Percentiles rank a stretch among this genome's conserved stretches.
These are phyloP conservation scores for Euleptes europaea DNA, from an alignment of 2,113 vertebrate species.

Conservation along the genomic window DNA sequence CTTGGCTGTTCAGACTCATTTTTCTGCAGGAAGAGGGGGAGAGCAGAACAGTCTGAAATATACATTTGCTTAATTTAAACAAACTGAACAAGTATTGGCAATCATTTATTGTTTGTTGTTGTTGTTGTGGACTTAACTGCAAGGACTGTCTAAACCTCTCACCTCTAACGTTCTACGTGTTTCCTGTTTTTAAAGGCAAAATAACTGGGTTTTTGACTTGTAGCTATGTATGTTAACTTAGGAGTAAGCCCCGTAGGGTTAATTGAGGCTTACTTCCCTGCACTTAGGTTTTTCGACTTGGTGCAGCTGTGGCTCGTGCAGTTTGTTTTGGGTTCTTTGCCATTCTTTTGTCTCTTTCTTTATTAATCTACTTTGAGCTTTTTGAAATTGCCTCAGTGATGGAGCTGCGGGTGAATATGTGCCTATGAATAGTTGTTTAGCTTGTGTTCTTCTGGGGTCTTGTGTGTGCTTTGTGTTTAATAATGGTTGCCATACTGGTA, in stretches of 20 bases:
- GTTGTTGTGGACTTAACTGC: background rate
- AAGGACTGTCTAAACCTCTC: background rate
- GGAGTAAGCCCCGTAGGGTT: background rate
- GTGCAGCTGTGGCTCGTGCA: background rate
- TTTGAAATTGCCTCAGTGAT: background rate
- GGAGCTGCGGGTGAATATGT: background rate
- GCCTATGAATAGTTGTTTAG: background rate
- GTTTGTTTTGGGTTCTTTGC: rapidly evolving
- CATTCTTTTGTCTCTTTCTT: background rate
- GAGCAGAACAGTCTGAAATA: background rate
- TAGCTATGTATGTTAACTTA: background rate
- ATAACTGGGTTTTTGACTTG: background rate
- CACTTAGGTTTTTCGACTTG: no score
- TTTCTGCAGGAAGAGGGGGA: background rate
- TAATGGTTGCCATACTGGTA: rapidly evolving
- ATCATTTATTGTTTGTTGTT: background rate
- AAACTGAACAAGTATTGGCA: background rate
- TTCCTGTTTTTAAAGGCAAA: no score
- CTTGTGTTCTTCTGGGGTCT: background rate
- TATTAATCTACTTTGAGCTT: background rate
- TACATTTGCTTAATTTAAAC: background rate
- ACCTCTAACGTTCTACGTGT: background rate
- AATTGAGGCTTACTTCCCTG: background rate
- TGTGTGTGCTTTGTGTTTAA: background rate
- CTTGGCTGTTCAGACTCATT: background rate